Conservation (phyloP, 2,113 vertebrate genomes). For the Phrynocephalus versicolor region DNA sequence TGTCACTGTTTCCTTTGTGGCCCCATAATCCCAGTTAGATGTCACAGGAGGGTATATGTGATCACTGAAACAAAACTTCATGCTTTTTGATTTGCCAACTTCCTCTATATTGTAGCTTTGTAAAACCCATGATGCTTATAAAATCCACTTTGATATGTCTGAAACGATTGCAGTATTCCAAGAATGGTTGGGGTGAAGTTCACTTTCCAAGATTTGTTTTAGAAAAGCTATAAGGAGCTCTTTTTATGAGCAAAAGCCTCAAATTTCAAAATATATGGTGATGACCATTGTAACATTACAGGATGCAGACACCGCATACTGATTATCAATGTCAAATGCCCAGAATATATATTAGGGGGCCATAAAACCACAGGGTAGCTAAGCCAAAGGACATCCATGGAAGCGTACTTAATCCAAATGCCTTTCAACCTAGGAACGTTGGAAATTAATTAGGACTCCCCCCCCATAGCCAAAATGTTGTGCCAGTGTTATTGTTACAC, state of each 20-base stretch:
- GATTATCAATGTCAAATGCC: no score
- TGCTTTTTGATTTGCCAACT: background rate
- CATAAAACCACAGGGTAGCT: no score
- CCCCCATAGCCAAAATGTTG: no score
- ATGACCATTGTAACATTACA: no score
- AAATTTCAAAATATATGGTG: no score
- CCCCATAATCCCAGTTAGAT: fast-evolving
- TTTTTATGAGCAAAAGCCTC: background rate
- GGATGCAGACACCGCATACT: no score
- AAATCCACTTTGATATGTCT: conserved; percentile 38
- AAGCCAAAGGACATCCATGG: no score
- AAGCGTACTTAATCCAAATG: no score
- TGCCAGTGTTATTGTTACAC: no score
- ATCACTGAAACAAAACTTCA: background rate
- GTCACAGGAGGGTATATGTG: background rate
- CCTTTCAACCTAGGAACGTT: no score
- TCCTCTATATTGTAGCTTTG: background rate
- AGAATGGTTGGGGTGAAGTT: background rate
- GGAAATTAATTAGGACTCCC: no score
- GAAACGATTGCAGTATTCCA: conserved; percentile 21
- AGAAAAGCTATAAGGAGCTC: background rate
- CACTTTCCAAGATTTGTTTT: background rate
- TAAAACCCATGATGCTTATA: conserved; percentile 47
- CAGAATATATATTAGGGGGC: no score
- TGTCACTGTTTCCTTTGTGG: background rate